These are phyloP conservation scores for Sitophilus oryzae DNA, from an alignment of 1,140 invertebrate genomes.

Conservation along the genomic window DNA sequence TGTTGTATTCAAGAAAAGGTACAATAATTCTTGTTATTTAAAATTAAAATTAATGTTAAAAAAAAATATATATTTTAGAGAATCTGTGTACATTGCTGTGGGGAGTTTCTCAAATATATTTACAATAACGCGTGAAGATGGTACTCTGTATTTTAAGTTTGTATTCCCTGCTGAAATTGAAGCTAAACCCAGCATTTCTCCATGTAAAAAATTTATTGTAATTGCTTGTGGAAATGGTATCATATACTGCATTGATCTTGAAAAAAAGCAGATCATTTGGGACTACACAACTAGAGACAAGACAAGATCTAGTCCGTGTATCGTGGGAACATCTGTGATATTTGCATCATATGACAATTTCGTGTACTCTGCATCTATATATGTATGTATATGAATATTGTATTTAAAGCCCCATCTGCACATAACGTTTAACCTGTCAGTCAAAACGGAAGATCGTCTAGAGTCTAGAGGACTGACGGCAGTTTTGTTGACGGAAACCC, in stretches of 20 bases:
- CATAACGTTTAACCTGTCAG: too few species aligned
- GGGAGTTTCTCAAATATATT: slow-evolving; percentile 19
- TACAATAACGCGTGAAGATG: slow-evolving; percentile 8
- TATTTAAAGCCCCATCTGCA: too few species aligned
- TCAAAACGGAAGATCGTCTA: too few species aligned
- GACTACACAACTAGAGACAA: slow-evolving; percentile 5
- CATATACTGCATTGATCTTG: slow-evolving; percentile 18
- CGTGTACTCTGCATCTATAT: slow-evolving; percentile 3
- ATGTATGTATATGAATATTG: slow-evolving; percentile 1
- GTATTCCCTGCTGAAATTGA: slow-evolving; percentile 7
- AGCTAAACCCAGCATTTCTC: slow-evolving; percentile 13
- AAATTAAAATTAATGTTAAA: too few species aligned
- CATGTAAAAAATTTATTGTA: slow-evolving; percentile 7
- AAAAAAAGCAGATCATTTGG: slow-evolving; percentile 10
- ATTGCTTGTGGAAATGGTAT: slow-evolving; percentile 12
- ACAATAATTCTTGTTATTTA: background rate
- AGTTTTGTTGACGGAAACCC: too few species aligned
- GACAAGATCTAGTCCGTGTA: slow-evolving; percentile 3
- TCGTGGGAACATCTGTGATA: background rate
- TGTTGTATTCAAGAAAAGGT: slow-evolving; percentile 7
- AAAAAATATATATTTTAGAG: too few species aligned
- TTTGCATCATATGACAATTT: slow-evolving; percentile 15
- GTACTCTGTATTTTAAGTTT: slow-evolving; percentile 1
- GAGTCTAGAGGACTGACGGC: too few species aligned
- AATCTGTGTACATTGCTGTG: slow-evolving; percentile 11